Evolutionary conservation across 1,140 invertebrate genomes (phyloP).

Genomic region (Apocrypta bakeri): DNA sequence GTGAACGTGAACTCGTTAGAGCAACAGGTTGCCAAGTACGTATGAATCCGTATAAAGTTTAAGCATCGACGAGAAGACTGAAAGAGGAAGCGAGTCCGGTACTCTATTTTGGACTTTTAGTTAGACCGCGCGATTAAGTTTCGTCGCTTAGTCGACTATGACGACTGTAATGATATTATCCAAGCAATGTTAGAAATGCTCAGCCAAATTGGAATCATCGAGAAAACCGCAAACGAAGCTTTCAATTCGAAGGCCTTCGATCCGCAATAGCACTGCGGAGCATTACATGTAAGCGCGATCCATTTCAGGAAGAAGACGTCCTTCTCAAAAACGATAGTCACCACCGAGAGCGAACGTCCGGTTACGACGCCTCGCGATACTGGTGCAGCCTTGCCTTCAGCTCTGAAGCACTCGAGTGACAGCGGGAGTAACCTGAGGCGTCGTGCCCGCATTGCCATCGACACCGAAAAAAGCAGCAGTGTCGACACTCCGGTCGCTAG

Average conservation of each 20-base stretch:
- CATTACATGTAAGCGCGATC: background rate
- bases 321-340: slow-evolving; percentile 61
- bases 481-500: background rate
- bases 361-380: slow-evolving; percentile 46
- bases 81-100: background rate
- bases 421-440: slow-evolving; percentile 48
- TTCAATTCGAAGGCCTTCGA: too few relatives aligned
- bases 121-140: background rate
- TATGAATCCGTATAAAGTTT: slow-evolving; percentile 38
- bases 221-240: too few relatives aligned
- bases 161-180: background rate
- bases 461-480: background rate
- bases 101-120: background rate
- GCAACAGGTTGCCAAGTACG: slow-evolving; percentile 66
- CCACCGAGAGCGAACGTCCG: slow-evolving; percentile 61
- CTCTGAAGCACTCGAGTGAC: slow-evolving; percentile 55
- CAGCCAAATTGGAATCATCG: too few relatives aligned
- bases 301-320: slow-evolving; percentile 67
- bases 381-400: slow-evolving; percentile 51
- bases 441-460: background rate
- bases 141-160: background rate
- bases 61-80: background rate
- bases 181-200: too few relatives aligned
- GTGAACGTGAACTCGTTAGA: slow-evolving; percentile 69
- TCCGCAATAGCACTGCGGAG: too few relatives aligned